These are phyloP conservation scores for Cheilosia variabilis DNA, from an alignment of 2,888 invertebrate species.

Conservation along the genomic window DNA sequence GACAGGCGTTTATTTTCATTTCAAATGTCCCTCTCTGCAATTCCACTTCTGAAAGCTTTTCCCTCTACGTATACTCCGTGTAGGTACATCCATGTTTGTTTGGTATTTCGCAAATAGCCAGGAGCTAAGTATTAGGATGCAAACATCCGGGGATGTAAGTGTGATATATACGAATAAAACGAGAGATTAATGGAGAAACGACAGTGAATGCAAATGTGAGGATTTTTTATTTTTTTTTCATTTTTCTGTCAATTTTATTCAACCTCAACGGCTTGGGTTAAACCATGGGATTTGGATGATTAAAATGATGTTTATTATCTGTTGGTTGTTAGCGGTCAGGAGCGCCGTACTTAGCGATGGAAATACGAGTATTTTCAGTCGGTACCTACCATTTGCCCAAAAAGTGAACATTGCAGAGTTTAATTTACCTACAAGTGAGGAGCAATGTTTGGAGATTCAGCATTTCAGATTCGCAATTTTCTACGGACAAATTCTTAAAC, in stretches of 20 bases:
- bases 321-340: background rate
- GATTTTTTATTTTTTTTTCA: conserved; percentile 7
- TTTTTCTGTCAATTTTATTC: conserved; percentile 47
- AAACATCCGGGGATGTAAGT: conserved; percentile 63
- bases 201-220: conserved; percentile 47
- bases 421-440: too few relatives aligned
- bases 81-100: conserved; percentile 61
- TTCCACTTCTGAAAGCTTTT: conserved; percentile 65
- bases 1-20: conserved; percentile 73
- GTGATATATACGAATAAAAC: conserved; percentile 57
- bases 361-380: background rate
- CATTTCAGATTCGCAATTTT: too few relatives aligned
- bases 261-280: conserved; percentile 34
- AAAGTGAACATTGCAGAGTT: too few relatives aligned
- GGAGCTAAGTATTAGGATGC: conserved; percentile 66
- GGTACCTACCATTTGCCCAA: too few relatives aligned
- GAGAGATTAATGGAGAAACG: conserved; percentile 54
- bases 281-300: conserved; percentile 13
- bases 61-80: conserved; percentile 30
- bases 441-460: too few relatives aligned
- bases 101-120: conserved; percentile 70
- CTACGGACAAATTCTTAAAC: too few relatives aligned
- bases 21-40: conserved; percentile 56
- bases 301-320: conserved; percentile 12
- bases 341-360: background rate